A percentile compares a stretch with the other conserved stretches of the same genome.
These are phyloP conservation scores for Masticophis lateralis DNA, from an alignment of 2,797 vertebrate species.

Conservation along the genomic window DNA sequence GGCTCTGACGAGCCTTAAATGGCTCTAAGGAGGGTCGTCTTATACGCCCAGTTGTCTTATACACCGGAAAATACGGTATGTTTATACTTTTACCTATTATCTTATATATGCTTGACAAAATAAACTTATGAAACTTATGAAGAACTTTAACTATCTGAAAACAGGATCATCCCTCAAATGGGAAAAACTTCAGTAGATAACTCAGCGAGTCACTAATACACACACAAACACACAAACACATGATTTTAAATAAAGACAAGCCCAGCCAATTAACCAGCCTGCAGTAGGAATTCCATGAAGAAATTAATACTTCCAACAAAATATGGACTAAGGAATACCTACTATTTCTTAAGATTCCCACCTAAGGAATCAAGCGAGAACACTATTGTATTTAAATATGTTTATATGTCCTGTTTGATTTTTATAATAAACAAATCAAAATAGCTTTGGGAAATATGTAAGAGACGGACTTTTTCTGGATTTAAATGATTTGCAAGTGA, in stretches of 20 bases:
- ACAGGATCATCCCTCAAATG: rapidly evolving
- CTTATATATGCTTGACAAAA: no score
- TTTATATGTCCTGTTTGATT: neutral
- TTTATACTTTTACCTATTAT: no score
- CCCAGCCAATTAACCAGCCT: neutral
- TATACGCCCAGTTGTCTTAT: no score
- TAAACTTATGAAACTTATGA: no score
- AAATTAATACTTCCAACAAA: neutral
- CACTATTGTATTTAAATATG: neutral
- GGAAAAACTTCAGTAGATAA: neutral
- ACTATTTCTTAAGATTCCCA: neutral
- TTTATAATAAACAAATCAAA: neutral
- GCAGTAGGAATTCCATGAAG: neutral
- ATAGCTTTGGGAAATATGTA: neutral
- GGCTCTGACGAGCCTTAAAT: no score
- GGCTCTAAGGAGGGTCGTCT: no score
- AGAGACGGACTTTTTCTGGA: neutral
- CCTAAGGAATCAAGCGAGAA: constrained; percentile 23
- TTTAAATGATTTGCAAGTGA: neutral
- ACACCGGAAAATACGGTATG: no score
- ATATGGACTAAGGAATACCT: neutral
- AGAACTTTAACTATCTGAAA: neutral
- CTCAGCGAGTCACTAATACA: neutral
- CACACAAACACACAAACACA: neutral
- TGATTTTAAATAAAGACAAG: neutral